Evolutionary conservation across 2,113 vertebrate species (phyloP).

Genomic region (Trinectes maculatus): DNA sequence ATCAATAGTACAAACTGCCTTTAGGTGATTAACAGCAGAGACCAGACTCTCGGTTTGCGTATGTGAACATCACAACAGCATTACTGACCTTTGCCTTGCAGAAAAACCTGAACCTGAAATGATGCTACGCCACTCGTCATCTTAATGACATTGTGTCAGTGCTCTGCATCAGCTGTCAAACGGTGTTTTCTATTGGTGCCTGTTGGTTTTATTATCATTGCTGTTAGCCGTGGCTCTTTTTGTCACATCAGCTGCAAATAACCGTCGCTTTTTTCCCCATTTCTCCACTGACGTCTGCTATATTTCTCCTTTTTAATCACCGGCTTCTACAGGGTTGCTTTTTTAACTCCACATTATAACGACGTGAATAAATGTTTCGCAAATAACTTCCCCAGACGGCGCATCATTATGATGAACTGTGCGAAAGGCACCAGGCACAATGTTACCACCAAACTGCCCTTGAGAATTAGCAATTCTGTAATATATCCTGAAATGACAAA

Average conservation of each 20-base stretch:
- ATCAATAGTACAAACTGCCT: neutral
- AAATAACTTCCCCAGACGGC: constrained; percentile 57
- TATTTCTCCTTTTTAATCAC: constrained; percentile 51
- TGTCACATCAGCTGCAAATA: constrained; percentile 35
- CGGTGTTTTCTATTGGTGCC: constrained; percentile 7
- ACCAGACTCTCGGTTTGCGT: neutral
- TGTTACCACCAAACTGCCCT: constrained; percentile 49
- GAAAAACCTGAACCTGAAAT: neutral
- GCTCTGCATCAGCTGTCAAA: constrained; percentile 3
- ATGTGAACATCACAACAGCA: too few species aligned
- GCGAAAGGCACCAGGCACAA: constrained; percentile 40
- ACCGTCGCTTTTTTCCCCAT: neutral
- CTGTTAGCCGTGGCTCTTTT: neutral
- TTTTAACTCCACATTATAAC: constrained; percentile 46
- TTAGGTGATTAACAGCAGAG: neutral
- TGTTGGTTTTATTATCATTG: neutral
- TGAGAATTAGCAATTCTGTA: constrained; percentile 55
- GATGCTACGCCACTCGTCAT: neutral
- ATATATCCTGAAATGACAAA: constrained; percentile 46
- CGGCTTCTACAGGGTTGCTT: constrained; percentile 32
- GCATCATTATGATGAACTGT: constrained; percentile 62
- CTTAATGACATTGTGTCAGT: constrained; percentile 17
- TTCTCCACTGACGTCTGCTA: constrained; percentile 3
- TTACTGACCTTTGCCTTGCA: neutral
- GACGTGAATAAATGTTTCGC: constrained; percentile 58